phyloP scores from a whole-genome alignment of 2,113 vertebrate species.

The Chroicocephalus ridibundus region DNA sequence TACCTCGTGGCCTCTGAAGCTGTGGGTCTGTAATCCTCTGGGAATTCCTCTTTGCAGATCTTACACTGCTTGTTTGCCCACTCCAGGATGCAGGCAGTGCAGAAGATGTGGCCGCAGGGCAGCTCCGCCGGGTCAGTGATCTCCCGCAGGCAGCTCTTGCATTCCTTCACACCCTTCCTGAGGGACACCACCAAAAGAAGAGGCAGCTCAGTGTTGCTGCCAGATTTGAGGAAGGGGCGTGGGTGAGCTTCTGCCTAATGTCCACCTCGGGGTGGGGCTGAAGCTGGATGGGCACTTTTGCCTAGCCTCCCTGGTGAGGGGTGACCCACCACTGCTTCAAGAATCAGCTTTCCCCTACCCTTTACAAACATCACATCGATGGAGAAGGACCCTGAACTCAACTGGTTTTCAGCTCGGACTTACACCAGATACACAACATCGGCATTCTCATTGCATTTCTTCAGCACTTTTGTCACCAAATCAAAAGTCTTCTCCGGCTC shows the following conservation, averaged over 20 bases:
- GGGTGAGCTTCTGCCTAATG: background rate
- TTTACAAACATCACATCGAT: background rate
- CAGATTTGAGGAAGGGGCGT: rapidly evolving
- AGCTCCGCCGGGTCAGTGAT: background rate
- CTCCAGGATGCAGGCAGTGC: background rate
- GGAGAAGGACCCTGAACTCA: background rate
- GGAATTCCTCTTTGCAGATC: background rate
- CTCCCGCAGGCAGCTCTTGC: background rate
- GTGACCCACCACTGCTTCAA: background rate
- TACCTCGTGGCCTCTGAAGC: background rate
- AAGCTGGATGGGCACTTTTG: background rate
- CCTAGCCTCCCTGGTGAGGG: no score
- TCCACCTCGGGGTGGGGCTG: background rate
- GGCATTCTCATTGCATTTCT: conserved; percentile 10
- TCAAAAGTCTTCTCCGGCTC: background rate
- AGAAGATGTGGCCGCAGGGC: background rate
- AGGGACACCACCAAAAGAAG: background rate
- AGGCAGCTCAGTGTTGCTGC: background rate
- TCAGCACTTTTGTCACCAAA: conserved; percentile 6
- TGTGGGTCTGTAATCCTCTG: background rate
- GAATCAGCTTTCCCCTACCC: background rate
- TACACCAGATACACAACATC: conserved; percentile 28
- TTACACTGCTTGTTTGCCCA: background rate
- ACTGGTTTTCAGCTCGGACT: background rate
- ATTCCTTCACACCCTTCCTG: background rate